Percentiles rank a stretch among this genome's conserved stretches.
Evolutionary conservation across 2,888 invertebrate genomes (phyloP).

Genomic region (Pharmacophagus antenor): DNA sequence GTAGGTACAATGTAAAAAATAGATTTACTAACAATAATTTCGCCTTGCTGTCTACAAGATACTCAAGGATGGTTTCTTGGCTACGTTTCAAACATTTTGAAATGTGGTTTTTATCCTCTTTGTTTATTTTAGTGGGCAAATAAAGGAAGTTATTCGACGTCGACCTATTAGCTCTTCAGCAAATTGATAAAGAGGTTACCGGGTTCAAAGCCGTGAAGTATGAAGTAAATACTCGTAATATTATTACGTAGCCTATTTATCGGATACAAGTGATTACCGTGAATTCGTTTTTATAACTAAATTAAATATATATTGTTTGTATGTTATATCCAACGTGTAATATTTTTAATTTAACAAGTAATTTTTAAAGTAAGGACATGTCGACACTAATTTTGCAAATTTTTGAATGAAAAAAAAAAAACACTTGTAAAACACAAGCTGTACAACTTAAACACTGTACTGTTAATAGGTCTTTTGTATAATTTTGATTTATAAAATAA

Average conservation of each 20-base stretch:
- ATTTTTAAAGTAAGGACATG: no score
- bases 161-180: conserved; percentile 29
- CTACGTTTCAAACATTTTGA: conserved; percentile 55
- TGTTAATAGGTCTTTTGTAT: not conserved
- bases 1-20: conserved; percentile 26
- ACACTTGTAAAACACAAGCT: no score
- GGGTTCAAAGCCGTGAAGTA: conserved; percentile 32
- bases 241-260: conserved; percentile 9
- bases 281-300: not conserved
- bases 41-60: conserved; percentile 58
- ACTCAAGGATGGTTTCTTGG: conserved; percentile 62
- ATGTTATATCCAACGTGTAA: no score
- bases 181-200: conserved; percentile 33
- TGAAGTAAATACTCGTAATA: conserved; percentile 6
- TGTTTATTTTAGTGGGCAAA: conserved; percentile 38
- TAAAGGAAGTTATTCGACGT: conserved; percentile 35
- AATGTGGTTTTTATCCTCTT: conserved; percentile 41
- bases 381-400: no score
- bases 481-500: not conserved
- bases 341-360: no score
- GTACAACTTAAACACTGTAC: no score
- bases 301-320: no score
- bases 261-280: conserved; percentile 3
- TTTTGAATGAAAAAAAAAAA: no score
- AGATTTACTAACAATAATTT: conserved; percentile 39